Conservation (phyloP, 2,113 vertebrate species). For the Protobothrops flavoviridis region DNA sequence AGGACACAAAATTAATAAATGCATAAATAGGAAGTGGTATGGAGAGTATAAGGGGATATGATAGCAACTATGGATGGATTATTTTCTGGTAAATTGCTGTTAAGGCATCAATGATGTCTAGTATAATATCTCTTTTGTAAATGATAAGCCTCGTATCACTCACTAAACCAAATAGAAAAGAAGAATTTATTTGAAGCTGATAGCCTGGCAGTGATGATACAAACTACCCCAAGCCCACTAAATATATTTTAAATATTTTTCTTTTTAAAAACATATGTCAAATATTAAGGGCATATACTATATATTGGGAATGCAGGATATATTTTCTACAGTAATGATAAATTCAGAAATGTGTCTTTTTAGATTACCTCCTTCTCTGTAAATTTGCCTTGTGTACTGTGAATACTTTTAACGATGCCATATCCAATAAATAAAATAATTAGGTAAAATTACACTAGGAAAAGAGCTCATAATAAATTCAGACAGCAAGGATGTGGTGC, state of each 20-base stretch:
- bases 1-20: background rate
- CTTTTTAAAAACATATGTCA: background rate
- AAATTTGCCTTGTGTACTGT: background rate
- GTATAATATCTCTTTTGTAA: background rate
- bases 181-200: conserved; percentile 5
- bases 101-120: background rate
- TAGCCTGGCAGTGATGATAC: background rate
- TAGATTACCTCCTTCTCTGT: background rate
- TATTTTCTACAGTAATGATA: background rate
- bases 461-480: background rate
- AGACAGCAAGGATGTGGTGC: background rate
- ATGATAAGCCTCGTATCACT: background rate
- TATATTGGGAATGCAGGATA: background rate
- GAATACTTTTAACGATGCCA: background rate
- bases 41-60: background rate
- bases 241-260: conserved; percentile 4
- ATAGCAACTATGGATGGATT: background rate
- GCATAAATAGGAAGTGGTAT: background rate
- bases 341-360: background rate
- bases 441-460: background rate
- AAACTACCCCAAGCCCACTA: background rate
- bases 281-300: background rate
- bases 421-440: background rate
- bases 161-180: background rate
- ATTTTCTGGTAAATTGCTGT: background rate